Base-by-base conservation (phyloP, 2,888 invertebrate species). In the Boloria euphrosyne region DNA sequence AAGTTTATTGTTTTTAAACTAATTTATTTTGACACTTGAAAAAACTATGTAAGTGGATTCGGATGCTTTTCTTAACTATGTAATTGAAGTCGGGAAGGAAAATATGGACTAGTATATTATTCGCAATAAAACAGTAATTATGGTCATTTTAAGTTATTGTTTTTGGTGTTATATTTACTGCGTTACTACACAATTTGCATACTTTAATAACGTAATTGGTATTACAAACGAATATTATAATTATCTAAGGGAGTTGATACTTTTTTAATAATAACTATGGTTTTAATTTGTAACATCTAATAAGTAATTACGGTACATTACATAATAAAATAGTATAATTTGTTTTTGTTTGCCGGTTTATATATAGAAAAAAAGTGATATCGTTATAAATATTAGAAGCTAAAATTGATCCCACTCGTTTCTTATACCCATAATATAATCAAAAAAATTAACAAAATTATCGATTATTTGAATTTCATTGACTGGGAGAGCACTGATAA, bases 391-490 rank as follows among this genome's bases (percentile, higher is more conserved):
- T 38, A 38, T 10, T 38, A 38, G 31, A 10, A 38, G 10, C 10
- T 10, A 38, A 38, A 38, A 38, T 38, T 38, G 31, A 10, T 38
- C 31, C 31, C 31, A 38, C 10, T 7, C 7, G 31, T 10, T 31
- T 38, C 31, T 38, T 10, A 38, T 38, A 27, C 10, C 46, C 46
- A 22, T 57, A 22, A 57, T n/a, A 46, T 13, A 44, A 22, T 2
- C 13, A 59, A 59, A 50, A 59, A 50, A 49, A 38, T 17, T 13
- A 16, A 31, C 38, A 50, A 59, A 49, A 27, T 47, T 59, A 49
- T 49, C 51, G 27, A 44, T 58, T 51, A 58, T 58, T 64, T 46
- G 43, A 44, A 64, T 64, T 46, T 51, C 27, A 64, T 64, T 64
- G 51, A 64, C 57, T 52, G 44, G 17, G 46, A 58, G 64, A 27